Evolutionary conservation across 2,113 vertebrate species (phyloP), one percentile per base, ranked within the genome.

Genomic region (Nothoprocta perdicaria): DNA sequence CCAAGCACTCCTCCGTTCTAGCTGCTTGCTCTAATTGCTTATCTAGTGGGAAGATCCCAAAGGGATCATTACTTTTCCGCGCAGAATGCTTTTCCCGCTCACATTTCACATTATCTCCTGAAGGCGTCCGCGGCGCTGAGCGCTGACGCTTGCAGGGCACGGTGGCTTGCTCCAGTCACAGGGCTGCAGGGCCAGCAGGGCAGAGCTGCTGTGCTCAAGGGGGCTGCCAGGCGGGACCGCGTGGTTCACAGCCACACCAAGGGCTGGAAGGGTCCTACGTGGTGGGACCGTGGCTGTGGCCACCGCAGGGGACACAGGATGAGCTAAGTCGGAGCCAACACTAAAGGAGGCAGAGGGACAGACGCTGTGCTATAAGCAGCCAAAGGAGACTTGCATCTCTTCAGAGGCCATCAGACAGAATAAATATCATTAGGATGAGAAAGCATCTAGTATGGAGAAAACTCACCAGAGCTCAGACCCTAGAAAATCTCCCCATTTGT

Each of bases 31-130:
- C 63, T 96, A 94, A 96, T 93, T 94, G 93, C 41, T 1, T 94
- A 95, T 92, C 90, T 94, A 94, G 93, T 86, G 86, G 74, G 94
- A 76, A 75, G 62, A 82, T 94, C 93, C 95, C 94, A n/a, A 62
- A 89, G 91, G 95, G 89, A 84, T 89, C 86, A 73, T 92, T 94
- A 90, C 91, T 92, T 90, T 88, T 84, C 89, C 80, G 81, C 81
- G 84, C 84, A 90, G 93, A 90, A 87, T 82, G 79, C 89, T 92
- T 84, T 57, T 84, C 86, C 92, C 92, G 82, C 68, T 95, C 93
- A 93, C 89, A 79, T 90, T 93, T 95, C 91, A 96, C 86, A 86
- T 86, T 38, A 68, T 86, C 60, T 95, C 93, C 91, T 86, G 71
- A 81, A 93, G 95, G 93, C 81, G 76, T 80, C 40, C 62, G 66